Evolutionary conservation across 1,140 invertebrate species (phyloP), one percentile per base, ranked within the genome.

Genomic region (Helicoverpa zea): DNA sequence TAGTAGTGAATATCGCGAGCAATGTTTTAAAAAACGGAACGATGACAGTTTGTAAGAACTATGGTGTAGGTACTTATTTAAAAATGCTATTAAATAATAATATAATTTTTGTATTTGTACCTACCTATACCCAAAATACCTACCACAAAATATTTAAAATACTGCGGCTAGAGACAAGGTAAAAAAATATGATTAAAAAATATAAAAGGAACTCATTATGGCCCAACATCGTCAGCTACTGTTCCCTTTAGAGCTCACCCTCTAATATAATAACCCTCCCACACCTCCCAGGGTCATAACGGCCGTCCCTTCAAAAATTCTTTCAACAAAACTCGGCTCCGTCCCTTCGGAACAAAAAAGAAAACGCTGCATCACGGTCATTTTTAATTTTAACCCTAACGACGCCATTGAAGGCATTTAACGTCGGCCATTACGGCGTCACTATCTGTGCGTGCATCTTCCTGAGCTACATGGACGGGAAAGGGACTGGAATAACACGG

Each of bases 341-440:
- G 85, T 89, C 90, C 91, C 89, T 90, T 92, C 79, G 64, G 81
- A 88, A 88, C 86, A 94, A 94, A 94, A 94, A 94, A 91, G 93
- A 94, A 94, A 93, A 85, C 87, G 93, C 92, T 84, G 86, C 87
- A 89, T 94, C 92, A 94, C 91, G 90, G 88, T 90, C 91, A 86
- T 92, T 94, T 94, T 94, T 94, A 94, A 94, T 94, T 94, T 93
- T 87, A 86, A 84, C 86, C 89, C 87, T 92, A 94, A 93, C 91
- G 92, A 93, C 89, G 89, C 86, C 85, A 91, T 93, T 91, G 88
- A 85, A 86, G 91, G 87, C 84, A 87, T 90, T 91, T 90, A 90
- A 78, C 87, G 85, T 63, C 81, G 79, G 87, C 89, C 91, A 93
- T 93, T 94, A 91, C 86, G 86, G 82, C 80, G 84, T 86, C 85